Percentiles rank a stretch among this genome's conserved stretches.
These are phyloP conservation scores for Oriolus oriolus DNA, from an alignment of 2,113 vertebrate species.

Conservation along the genomic window DNA sequence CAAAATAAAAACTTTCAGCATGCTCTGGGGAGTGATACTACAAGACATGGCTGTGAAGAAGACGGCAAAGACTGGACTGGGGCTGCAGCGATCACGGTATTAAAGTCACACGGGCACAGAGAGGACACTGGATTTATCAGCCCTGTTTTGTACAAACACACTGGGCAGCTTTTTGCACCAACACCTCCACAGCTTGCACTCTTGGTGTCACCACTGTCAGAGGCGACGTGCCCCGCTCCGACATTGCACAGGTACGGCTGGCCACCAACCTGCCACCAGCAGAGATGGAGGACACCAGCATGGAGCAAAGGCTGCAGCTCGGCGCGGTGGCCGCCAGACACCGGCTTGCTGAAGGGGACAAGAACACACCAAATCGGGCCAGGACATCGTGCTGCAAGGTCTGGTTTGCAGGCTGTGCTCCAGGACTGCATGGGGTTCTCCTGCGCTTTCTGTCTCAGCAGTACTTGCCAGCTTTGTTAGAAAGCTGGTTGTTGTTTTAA, in stretches of 20 bases:
- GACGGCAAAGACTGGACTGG: neutral
- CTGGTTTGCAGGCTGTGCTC: neutral
- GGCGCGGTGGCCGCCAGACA: rapidly evolving
- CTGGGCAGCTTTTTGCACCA: neutral
- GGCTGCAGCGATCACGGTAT: neutral
- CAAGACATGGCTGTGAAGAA: neutral
- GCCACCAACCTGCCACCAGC: neutral
- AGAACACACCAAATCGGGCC: rapidly evolving
- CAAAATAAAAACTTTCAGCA: neutral
- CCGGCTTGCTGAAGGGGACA: neutral
- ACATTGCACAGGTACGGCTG: neutral
- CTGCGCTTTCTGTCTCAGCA: neutral
- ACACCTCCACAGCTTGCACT: neutral
- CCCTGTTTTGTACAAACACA: neutral
- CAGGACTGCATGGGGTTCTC: neutral
- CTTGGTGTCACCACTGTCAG: neutral
- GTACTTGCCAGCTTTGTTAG: constrained; percentile 27
- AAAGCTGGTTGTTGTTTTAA: constrained; percentile 40
- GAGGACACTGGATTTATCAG: neutral
- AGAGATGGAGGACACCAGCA: neutral
- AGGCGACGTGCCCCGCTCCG: neutral
- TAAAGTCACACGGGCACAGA: rapidly evolving
- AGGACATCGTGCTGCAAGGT: neutral
- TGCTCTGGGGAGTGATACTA: too few species aligned
- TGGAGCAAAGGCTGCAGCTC: neutral